Conservation (phyloP, 2,797 vertebrate species). For the Macrochelys suwanniensis region DNA sequence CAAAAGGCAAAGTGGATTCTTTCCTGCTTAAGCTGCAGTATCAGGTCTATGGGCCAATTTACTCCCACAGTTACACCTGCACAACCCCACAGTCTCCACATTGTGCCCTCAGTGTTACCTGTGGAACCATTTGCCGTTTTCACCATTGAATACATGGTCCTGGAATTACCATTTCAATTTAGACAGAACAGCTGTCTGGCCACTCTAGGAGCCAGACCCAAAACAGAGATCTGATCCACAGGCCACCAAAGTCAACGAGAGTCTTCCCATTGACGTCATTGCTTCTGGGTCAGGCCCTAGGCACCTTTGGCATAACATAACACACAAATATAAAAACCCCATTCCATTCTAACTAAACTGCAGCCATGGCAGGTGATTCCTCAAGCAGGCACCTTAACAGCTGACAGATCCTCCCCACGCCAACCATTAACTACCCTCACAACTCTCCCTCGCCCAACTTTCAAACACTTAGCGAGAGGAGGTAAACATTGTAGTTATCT, state of each 20-base stretch:
- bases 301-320: neutral
- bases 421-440: neutral
- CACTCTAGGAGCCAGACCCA: neutral
- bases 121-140: neutral
- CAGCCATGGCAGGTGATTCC: neutral
- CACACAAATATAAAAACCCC: neutral
- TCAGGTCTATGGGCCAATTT: neutral
- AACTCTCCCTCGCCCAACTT: neutral
- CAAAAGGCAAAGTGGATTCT: neutral
- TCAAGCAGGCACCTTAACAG: neutral
- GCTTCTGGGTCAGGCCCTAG: slow-evolving; percentile 14
- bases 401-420: neutral
- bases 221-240: neutral
- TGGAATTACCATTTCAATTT: neutral
- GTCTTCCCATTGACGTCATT: neutral
- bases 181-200: neutral
- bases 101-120: neutral
- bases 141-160: neutral
- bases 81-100: neutral
- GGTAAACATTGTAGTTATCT: neutral
- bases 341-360: neutral
- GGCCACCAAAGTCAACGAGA: neutral
- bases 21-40: neutral
- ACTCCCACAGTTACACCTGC: neutral
- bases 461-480: neutral